Evolutionary conservation across 2,113 vertebrate genomes (phyloP).

Genomic region (Cochlearius cochlearius): DNA sequence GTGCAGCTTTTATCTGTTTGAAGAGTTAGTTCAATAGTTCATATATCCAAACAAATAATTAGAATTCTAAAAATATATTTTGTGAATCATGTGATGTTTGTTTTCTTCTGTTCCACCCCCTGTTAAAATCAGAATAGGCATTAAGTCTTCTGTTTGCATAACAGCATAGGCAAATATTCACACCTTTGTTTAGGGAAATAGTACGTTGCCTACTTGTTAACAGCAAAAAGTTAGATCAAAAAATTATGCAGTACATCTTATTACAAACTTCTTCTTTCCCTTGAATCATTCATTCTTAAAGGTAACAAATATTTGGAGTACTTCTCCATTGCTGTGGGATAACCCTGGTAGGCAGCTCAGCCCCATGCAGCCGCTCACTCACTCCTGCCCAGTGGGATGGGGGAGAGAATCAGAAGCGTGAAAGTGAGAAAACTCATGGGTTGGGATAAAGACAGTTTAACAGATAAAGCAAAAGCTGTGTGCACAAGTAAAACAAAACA

Average conservation of each 20-base stretch:
- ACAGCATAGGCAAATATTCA: slow-evolving; percentile 4
- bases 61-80: slow-evolving; percentile 1
- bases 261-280: not conserved
- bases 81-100: not conserved
- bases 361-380: fast-evolving
- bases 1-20: not conserved
- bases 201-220: not conserved
- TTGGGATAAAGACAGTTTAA: not conserved
- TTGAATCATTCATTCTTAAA: not conserved
- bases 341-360: not conserved
- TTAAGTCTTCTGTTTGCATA: not conserved
- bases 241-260: not conserved
- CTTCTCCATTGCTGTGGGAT: not conserved
- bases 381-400: not conserved
- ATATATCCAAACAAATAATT: not conserved
- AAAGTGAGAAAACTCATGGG: not conserved
- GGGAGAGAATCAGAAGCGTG: no score
- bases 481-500: not conserved
- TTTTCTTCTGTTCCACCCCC: not conserved
- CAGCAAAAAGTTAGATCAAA: not conserved
- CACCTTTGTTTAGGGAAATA: not conserved
- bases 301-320: not conserved
- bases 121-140: not conserved
- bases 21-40: not conserved
- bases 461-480: not conserved